phyloP scores from a whole-genome alignment of 2,797 vertebrate species.

The Cyprinodon diabolis region DNA sequence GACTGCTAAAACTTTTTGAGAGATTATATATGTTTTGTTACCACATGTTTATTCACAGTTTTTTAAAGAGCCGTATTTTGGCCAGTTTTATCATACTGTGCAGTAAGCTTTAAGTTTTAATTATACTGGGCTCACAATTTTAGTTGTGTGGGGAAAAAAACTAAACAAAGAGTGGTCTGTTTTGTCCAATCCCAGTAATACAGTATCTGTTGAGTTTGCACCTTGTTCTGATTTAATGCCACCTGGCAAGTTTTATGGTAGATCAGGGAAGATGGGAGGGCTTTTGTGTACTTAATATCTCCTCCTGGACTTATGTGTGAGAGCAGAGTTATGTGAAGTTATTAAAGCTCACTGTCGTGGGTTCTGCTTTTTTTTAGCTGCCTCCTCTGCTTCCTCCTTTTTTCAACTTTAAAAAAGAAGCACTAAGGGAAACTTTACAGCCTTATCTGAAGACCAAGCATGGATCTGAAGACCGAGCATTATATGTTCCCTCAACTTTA shows the following conservation, averaged over 20 bases:
- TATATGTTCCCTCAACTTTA: neutral
- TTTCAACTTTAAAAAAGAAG: conserved; percentile 42
- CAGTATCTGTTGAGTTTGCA: conserved; percentile 3
- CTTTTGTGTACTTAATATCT: conserved; percentile 33
- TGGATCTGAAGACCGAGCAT: conserved; percentile 4
- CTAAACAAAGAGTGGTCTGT: conserved; percentile 2
- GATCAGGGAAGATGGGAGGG: conserved; percentile 10
- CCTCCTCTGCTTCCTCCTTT: conserved; percentile 55
- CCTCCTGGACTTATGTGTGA: conserved; percentile 41
- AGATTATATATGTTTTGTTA: conserved; percentile 1
- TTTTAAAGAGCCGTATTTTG: conserved; percentile 50
- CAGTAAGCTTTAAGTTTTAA: conserved; percentile 36
- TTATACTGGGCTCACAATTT: conserved; percentile 36
- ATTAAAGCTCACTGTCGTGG: conserved; percentile 63
- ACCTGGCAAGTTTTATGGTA: conserved; percentile 3
- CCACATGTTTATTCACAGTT: conserved; percentile 40
- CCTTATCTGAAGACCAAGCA: conserved; percentile 4
- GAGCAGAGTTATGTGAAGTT: conserved; percentile 56
- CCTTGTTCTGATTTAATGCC: conserved; percentile 20
- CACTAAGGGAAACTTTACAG: neutral
- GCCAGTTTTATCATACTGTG: conserved; percentile 25
- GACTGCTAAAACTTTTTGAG: too few species aligned
- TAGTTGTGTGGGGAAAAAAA: conserved; percentile 17
- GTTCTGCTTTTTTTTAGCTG: conserved; percentile 54
- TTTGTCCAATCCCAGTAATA: neutral